Percentiles rank a stretch among this genome's conserved stretches.
These are phyloP conservation scores for Halcyon badia DNA, from an alignment of 2,797 vertebrate genomes.

Conservation along the genomic window DNA sequence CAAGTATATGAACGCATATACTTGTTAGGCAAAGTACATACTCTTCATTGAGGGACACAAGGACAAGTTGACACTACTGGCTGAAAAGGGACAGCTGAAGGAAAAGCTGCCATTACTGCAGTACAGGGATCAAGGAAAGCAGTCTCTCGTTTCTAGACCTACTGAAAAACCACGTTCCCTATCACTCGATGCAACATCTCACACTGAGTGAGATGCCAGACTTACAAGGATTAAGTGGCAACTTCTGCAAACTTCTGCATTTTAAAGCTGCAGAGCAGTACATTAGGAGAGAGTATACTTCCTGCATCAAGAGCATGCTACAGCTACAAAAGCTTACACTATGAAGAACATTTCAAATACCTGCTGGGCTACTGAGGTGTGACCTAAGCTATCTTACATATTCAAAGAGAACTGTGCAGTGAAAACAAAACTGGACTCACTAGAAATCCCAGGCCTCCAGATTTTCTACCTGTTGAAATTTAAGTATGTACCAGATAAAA, in stretches of 20 bases:
- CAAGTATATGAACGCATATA: neutral
- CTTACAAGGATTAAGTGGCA: neutral
- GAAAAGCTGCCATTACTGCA: neutral
- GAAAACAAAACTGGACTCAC: neutral
- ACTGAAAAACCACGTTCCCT: neutral
- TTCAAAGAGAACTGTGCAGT: neutral
- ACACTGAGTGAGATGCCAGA: neutral
- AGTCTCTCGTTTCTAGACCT: neutral
- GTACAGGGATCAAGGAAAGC: neutral
- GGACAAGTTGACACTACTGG: neutral
- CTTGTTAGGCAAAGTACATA: neutral
- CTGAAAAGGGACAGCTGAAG: neutral
- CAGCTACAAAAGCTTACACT: neutral
- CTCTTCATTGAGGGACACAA: neutral
- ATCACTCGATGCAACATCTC: rapidly evolving
- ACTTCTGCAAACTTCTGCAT: neutral
- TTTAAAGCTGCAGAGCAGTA: neutral
- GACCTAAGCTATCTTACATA: neutral
- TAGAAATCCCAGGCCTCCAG: neutral
- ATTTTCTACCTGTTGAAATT: neutral
- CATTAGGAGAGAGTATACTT: neutral
- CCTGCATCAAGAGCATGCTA: neutral
- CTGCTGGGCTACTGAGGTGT: neutral
- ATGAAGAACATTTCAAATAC: neutral
- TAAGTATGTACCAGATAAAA: neutral